Percentiles rank a stretch among this genome's conserved stretches.
These are phyloP conservation scores for Pogonomyrmex californicus DNA, from an alignment of 1,140 invertebrate species.

Conservation along the genomic window DNA sequence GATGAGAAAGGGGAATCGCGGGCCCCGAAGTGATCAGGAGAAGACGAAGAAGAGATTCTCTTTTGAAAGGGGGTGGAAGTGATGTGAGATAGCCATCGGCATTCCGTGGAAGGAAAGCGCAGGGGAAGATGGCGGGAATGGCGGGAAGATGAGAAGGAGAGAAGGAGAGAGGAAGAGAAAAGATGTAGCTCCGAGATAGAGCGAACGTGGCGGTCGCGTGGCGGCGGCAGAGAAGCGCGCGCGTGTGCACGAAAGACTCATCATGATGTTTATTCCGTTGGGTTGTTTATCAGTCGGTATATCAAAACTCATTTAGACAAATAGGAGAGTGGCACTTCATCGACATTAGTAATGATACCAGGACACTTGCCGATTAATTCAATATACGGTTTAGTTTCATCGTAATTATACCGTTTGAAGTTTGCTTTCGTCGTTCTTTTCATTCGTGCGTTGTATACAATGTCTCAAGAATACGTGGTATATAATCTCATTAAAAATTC, in stretches of 20 bases:
- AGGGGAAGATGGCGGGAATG: constrained; percentile 48
- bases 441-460: background rate
- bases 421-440: background rate
- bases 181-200: constrained; percentile 61
- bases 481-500: background rate
- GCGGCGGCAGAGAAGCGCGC: constrained; percentile 72
- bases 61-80: constrained; percentile 67
- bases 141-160: constrained; percentile 37
- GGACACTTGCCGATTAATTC: constrained; percentile 41
- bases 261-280: constrained; percentile 60
- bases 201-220: constrained; percentile 83
- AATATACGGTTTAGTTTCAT: constrained; percentile 26
- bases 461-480: background rate
- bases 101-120: constrained; percentile 60
- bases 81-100: constrained; percentile 71
- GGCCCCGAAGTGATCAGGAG: constrained; percentile 58
- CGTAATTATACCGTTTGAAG: constrained; percentile 5
- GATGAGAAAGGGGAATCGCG: constrained; percentile 59
- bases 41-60: constrained; percentile 60
- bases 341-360: constrained; percentile 11
- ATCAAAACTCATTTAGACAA: constrained; percentile 20
- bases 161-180: constrained; percentile 52
- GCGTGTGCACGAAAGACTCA: constrained; percentile 67
- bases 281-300: constrained; percentile 35
- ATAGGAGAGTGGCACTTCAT: background rate